A percentile compares a stretch with the other conserved stretches of the same genome.
Conservation (phyloP, 2,888 invertebrate genomes). For the Pollenia griseotomentosa region DNA sequence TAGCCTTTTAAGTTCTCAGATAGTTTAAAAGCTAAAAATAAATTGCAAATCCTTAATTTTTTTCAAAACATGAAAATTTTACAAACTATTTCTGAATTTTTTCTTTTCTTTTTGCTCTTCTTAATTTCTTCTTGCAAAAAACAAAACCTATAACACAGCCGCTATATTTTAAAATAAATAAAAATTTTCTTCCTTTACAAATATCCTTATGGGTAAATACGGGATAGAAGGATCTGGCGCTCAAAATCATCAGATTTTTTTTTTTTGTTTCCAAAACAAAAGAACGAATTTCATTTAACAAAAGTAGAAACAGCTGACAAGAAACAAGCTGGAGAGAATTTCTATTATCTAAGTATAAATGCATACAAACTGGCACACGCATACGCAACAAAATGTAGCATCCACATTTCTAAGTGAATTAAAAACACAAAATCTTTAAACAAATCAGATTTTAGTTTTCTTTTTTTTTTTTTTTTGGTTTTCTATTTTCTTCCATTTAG, state of each 20-base stretch:
- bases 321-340: slow-evolving; percentile 58
- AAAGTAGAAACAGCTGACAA: slow-evolving; percentile 69
- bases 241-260: slow-evolving; percentile 49
- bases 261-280: slow-evolving; percentile 44
- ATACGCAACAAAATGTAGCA: slow-evolving; percentile 52
- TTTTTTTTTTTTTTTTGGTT: slow-evolving; percentile 22
- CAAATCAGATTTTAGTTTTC: slow-evolving; percentile 59
- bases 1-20: no score
- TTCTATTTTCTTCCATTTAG: not conserved
- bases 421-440: slow-evolving; percentile 60
- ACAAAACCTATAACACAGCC: slow-evolving; percentile 24
- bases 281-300: slow-evolving; percentile 21
- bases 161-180: slow-evolving; percentile 23
- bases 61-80: no score
- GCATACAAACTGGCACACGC: slow-evolving; percentile 1
- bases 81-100: not conserved
- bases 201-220: slow-evolving; percentile 6
- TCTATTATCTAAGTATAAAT: slow-evolving; percentile 40
- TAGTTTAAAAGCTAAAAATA: no score
- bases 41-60: no score
- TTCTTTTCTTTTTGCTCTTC: not conserved
- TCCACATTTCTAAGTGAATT: slow-evolving; percentile 42
- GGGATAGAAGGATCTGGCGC: slow-evolving; percentile 57
- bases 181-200: slow-evolving; percentile 24
- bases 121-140: no score